A percentile compares a stretch with the other conserved stretches of the same genome.
Conservation (phyloP, 2,113 vertebrate genomes). For the Aramus guarauna region DNA sequence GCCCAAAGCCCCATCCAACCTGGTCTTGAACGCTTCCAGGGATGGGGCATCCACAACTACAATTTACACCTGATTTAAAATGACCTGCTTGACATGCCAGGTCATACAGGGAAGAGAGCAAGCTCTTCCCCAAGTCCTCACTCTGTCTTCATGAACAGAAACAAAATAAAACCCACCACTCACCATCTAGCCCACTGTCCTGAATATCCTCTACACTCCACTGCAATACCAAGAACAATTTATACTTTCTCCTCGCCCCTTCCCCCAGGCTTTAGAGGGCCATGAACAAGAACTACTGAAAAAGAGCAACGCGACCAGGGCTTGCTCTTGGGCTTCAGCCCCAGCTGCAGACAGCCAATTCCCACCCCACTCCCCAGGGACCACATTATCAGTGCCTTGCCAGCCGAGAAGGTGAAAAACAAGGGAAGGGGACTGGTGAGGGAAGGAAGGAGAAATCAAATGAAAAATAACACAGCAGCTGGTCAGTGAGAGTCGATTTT, state of each 20-base stretch:
- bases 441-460: slow-evolving; percentile 25
- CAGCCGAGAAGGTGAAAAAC: slow-evolving; percentile 29
- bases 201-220: background rate
- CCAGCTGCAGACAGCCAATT: background rate
- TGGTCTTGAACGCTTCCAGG: background rate
- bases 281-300: background rate
- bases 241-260: background rate
- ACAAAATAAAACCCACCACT: background rate
- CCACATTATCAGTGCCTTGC: background rate
- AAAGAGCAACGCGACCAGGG: background rate
- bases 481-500: slow-evolving; percentile 69
- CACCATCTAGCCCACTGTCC: rapidly evolving
- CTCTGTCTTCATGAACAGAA: background rate
- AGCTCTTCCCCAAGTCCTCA: background rate
- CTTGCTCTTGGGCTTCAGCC: background rate
- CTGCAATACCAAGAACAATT: background rate
- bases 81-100: rapidly evolving
- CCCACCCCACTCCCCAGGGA: background rate
- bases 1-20: background rate
- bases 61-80: background rate
- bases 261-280: background rate
- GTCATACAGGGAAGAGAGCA: background rate
- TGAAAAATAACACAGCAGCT: slow-evolving; percentile 73
- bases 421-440: background rate
- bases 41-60: background rate